These are phyloP conservation scores for Acrocephalus arundinaceus DNA, from an alignment of 2,113 vertebrate genomes.

Conservation along the genomic window DNA sequence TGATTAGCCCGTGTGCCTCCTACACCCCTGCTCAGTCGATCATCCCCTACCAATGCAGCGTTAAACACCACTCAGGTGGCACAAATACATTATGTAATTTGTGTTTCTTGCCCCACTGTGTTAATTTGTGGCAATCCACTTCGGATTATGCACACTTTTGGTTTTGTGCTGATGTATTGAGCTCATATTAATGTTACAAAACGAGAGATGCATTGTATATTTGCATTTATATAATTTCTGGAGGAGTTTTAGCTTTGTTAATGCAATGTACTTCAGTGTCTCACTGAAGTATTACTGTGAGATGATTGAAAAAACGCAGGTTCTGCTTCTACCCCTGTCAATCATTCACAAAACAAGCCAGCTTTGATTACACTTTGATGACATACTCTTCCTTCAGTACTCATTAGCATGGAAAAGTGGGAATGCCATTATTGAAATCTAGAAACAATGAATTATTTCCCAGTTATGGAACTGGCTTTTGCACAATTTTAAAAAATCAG, in stretches of 20 bases:
- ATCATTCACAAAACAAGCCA: not conserved
- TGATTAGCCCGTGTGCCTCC: not conserved
- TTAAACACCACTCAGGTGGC: not conserved
- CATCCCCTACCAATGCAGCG: not conserved
- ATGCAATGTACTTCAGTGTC: not conserved
- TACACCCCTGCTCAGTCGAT: not conserved
- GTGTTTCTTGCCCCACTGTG: not conserved
- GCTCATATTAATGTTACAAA: not conserved
- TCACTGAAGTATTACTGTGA: not conserved
- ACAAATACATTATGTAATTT: not conserved
- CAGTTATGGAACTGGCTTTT: not conserved
- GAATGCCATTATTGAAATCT: not conserved
- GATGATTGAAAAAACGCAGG: not conserved
- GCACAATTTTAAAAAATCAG: not conserved
- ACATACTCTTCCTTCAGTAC: not conserved
- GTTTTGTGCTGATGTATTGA: not conserved
- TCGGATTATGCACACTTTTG: not conserved
- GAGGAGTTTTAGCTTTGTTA: not conserved
- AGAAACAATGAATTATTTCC: not conserved
- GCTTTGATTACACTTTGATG: not conserved
- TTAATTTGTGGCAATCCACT: not conserved
- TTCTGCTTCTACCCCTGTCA: not conserved
- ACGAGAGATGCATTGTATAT: not conserved
- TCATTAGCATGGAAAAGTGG: not conserved
- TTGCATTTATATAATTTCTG: not conserved